A percentile compares a stretch with the other conserved stretches of the same genome.
Conservation (phyloP, 2,888 invertebrate species). For the Brachypalpus laphriformis region DNA sequence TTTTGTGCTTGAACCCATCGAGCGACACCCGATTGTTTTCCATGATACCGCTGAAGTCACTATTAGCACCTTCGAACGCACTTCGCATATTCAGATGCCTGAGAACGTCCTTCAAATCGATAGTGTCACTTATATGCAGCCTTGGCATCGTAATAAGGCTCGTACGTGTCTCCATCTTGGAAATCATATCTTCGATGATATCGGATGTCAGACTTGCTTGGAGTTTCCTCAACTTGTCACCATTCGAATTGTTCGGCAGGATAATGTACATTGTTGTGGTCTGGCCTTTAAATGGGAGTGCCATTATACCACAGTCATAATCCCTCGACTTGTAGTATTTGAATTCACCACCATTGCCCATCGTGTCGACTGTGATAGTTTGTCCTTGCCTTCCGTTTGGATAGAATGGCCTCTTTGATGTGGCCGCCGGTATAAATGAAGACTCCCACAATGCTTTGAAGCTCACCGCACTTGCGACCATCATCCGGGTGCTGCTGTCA, state of each 20-base stretch:
- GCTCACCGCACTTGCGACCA: slow-evolving; percentile 86
- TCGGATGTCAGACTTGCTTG: slow-evolving; percentile 82
- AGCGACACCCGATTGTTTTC: slow-evolving; percentile 81
- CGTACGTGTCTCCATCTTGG: slow-evolving; percentile 77
- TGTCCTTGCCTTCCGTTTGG: slow-evolving; percentile 52
- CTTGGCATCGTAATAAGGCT: slow-evolving; percentile 86
- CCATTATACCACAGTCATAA: slow-evolving; percentile 84
- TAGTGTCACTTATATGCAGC: slow-evolving; percentile 86
- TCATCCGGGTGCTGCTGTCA: slow-evolving; percentile 83
- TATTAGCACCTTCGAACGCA: slow-evolving; percentile 85
- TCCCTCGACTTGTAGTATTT: slow-evolving; percentile 81
- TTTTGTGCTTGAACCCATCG: slow-evolving; percentile 85
- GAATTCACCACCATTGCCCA: slow-evolving; percentile 85
- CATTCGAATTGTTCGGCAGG: slow-evolving; percentile 84
- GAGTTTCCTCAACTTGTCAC: slow-evolving; percentile 82
- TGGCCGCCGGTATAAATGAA: slow-evolving; percentile 83
- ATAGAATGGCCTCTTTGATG: slow-evolving; percentile 77
- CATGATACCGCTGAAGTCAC: slow-evolving; percentile 84
- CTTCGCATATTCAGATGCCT: slow-evolving; percentile 85
- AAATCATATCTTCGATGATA: slow-evolving; percentile 78
- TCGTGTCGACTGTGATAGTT: slow-evolving; percentile 83
- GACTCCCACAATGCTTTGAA: slow-evolving; percentile 85
- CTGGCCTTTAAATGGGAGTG: slow-evolving; percentile 85
- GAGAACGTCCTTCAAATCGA: slow-evolving; percentile 84
- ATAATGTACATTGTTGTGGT: slow-evolving; percentile 85